Evolutionary conservation across 2,797 vertebrate species (phyloP).

Genomic region (Lophius americanus): DNA sequence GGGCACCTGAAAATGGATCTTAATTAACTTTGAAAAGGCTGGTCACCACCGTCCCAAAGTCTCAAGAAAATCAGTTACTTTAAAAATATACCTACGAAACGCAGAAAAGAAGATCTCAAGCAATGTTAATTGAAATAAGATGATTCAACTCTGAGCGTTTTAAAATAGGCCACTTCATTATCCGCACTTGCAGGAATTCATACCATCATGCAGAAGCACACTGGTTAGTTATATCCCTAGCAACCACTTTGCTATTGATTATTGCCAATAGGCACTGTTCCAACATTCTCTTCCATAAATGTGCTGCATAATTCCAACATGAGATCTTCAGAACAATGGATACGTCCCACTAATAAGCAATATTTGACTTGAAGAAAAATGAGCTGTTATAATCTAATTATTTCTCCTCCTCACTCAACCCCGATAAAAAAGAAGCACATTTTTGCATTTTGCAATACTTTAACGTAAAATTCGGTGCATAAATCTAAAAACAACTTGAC

Average conservation of each 20-base stretch:
- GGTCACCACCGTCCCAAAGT: too few species aligned
- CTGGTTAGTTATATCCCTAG: background rate
- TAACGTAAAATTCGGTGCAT: constrained; percentile 10
- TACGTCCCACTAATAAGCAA: background rate
- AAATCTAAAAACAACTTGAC: constrained; percentile 16
- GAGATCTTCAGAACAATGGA: background rate
- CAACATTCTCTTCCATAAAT: constrained; percentile 1
- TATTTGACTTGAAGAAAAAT: constrained; percentile 4
- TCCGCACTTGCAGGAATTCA: background rate
- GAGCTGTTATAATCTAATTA: constrained; percentile 19
- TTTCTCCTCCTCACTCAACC: background rate
- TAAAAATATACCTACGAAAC: constrained; percentile 9
- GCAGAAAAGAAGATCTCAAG: constrained; percentile 1
- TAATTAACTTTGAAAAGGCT: too few species aligned
- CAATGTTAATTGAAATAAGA: constrained; percentile 8
- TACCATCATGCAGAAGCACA: background rate
- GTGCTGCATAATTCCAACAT: constrained; percentile 3
- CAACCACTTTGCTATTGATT: constrained; percentile 22
- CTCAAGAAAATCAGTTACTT: background rate
- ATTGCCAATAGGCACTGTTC: background rate
- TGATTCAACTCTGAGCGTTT: constrained; percentile 14
- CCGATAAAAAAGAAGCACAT: background rate
- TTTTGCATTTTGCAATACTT: constrained; percentile 16
- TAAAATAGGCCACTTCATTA: background rate
- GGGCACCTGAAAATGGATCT: too few species aligned